Base-by-base conservation (phyloP, 2,888 invertebrate genomes). In the Hermaeophaga mercurialis region DNA sequence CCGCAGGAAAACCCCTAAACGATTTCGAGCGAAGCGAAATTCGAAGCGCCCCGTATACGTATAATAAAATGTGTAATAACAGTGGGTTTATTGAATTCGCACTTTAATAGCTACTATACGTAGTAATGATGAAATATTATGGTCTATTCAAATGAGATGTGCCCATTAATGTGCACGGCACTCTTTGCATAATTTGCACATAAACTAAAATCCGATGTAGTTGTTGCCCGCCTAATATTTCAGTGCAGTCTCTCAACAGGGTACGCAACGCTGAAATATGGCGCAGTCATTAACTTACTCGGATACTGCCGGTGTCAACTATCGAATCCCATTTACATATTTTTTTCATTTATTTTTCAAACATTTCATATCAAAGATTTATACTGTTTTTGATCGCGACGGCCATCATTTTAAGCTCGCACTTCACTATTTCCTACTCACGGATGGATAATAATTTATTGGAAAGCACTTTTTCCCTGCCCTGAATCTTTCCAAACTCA, bases 141-240 rank as follows among this genome's bases (percentile, higher is more conserved):
- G 24, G 28, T 18, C 41, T 11, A 41, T 18, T 34, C 47, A 33
- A 47, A 47, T 47, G 22, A 41, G 47, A 54, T 41, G 24, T 17
- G 47, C 34, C 33, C 47, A 46, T 54, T 54, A 38, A 54, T 46
- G 28, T 52, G 52, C 26, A 34, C 34, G 24, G 31, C 28, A 39
- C 47, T 48, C 57, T 54, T 54, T 48, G 55, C 59, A 59, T 59
- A 59, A 56, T 59, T 56, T 45, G 49, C 48, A 39, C 59, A 59
- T 59, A 59, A 59, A 59, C 53, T 39, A 48, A 55, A 53, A 48
- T 59, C 56, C 59, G 46, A 56, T 57, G 60, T 57, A 48, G 50
- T 47, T 53, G 44, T 54, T 56, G 57, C 56, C 36, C 22, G 41
- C 11, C 50, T 46, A 57, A 56, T 60, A 57, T 54, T 57, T 57